Base-by-base conservation (phyloP, 2,797 vertebrate species). In the Crocidura indochinensis region DNA sequence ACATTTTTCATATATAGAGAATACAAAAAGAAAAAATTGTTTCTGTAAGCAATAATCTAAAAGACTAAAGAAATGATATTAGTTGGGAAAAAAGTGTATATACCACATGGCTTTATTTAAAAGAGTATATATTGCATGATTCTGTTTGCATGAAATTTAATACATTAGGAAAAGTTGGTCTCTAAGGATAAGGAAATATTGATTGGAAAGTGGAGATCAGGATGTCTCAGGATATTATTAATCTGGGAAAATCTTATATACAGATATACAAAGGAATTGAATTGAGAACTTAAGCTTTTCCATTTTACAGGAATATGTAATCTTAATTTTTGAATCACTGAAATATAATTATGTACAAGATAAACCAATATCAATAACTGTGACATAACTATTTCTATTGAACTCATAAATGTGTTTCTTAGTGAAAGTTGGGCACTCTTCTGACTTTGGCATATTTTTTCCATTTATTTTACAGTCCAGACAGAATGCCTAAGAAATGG, bases 1-100 rank as follows among this genome's bases (percentile, higher is more conserved):
- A 96, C 60, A 91, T 64, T 68, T 87, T 95, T 91, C 24, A 93
- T 77, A 10, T 47, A 88, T 47, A 10, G 3, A 75, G 38, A 17
- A 77, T 74, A 64, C 27, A 80, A 69, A 62, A 94, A 1, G 17
- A 47, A 53, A 46, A 51, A 46, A 65, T 8, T 46, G 53, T 64
- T 1, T 0, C 46, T 67, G 38, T 83, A 0, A 71, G 27, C 22
- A 53, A 73, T 69, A 74, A 84, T 24, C 79, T n/a, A 60, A 80
- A 64, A 22, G 6, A 82, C 8, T 81, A n/a, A 31, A 79, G 65
- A 7, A 44, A 15, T 15, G 26, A 67, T 67, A 75, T 7, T 31
- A 89, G 2, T 12, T 62, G 20, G 20, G 49, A 47, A 22, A 88
- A 24, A n/a, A 14, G 68, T 60, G 49, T 68, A n/a, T 27, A 44